Percentiles rank a stretch among this genome's conserved stretches.
These are phyloP conservation scores for Thryonomys swinderianus DNA, from an alignment of 2,113 vertebrate species.

Conservation along the genomic window DNA sequence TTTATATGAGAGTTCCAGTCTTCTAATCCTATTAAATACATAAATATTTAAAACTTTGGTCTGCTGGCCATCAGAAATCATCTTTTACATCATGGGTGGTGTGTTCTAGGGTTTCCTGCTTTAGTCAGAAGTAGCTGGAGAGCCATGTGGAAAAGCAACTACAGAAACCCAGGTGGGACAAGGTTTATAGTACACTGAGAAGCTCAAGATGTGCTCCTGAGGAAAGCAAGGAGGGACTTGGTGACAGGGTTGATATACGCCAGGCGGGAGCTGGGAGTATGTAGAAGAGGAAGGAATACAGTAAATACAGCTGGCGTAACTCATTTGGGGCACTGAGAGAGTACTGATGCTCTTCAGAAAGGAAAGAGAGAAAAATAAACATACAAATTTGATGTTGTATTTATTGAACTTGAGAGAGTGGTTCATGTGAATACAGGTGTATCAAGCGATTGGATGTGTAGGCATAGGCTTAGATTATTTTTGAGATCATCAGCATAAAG, in stretches of 20 bases:
- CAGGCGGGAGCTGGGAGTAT: neutral
- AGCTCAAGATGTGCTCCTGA: neutral
- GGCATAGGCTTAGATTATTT: conserved; percentile 7
- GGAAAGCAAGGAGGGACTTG: conserved; percentile 8
- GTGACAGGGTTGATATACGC: neutral
- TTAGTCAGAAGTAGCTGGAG: neutral
- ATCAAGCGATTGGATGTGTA: neutral
- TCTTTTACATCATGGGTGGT: neutral
- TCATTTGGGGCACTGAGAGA: neutral
- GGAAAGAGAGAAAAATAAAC: neutral
- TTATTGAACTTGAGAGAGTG: neutral
- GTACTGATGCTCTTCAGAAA: neutral
- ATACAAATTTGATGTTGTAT: neutral
- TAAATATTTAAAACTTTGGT: neutral
- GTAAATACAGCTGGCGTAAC: neutral
- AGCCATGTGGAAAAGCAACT: neutral
- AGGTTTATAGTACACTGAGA: neutral
- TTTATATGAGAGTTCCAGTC: conserved; percentile 25
- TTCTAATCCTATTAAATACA: conserved; percentile 19
- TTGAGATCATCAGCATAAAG: neutral
- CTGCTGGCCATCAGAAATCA: conserved; percentile 21
- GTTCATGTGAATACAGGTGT: neutral
- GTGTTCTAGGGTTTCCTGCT: neutral
- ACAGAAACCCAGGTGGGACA: neutral
- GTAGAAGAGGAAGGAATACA: neutral